Evolutionary conservation across 1,140 invertebrate species (phyloP), one percentile per base, ranked within the genome.

Genomic region (Diorhabda elongata): DNA sequence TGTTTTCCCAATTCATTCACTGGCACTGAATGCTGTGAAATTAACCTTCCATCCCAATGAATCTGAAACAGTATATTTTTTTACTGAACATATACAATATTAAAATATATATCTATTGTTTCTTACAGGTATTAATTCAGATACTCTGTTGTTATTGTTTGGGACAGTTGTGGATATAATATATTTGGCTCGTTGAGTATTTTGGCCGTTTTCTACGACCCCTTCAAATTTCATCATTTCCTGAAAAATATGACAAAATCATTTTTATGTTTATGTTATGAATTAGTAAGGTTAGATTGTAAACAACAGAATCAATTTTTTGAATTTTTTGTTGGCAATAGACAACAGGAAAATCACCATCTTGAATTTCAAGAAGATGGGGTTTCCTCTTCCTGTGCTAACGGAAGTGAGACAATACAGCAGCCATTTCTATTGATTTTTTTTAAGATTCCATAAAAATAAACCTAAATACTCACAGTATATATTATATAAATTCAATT

Each of bases 1-100:
- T 90, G 86, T 75, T 95, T 95, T 9, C 94, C 94, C 66, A 95
- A 82, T 82, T 95, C 92, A 68, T 76, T 79, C 9, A 79, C 69
- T 11, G 76, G 70, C 61, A 72, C 63, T 5, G 66, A 60, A 57
- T 69, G 66, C 4, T 70, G 57, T 3, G 64, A 61, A 41, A 70
- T 57, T 42, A 74, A 52, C 59, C 70, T 56, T 43, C 66, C 66
- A n/a, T 61, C 66, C 6, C 69, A 57, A 60, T 74, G 67, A 59
- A 76, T 70, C 73, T 79, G 67, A 70, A 78, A 73, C 26, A 26
- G 26, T 26, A 26, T 26, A 26, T 1, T 26, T 26, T 26, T 26
- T 26, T 26, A 26, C 26, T 26, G 26, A 26, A 26, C 26, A 26
- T 26, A 26, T 26, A 26, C 26, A 26, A 26, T 26, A 1, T 26